Evolutionary conservation across 1,140 invertebrate species (phyloP).

Genomic region (Chelonus insularis): DNA sequence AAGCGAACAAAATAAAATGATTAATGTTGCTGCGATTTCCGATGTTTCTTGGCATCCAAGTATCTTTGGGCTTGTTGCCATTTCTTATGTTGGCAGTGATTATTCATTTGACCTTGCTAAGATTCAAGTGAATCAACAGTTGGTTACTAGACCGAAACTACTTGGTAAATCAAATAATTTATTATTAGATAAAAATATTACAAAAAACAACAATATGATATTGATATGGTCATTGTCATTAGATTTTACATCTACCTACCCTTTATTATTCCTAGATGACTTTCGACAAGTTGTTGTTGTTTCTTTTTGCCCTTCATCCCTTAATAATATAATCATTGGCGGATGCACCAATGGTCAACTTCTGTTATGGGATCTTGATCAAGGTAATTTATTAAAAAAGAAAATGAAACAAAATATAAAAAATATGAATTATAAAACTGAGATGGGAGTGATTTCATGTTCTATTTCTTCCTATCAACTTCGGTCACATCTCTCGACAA

Average conservation of each 20-base stretch:
- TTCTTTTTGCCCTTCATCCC: constrained; percentile 67
- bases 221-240: constrained; percentile 68
- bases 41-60: constrained; percentile 68
- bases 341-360: constrained; percentile 71
- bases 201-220: constrained; percentile 34
- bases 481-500: constrained; percentile 62
- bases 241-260: constrained; percentile 64
- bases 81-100: constrained; percentile 62
- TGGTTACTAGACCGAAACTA: neutral
- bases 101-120: neutral
- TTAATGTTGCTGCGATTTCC: constrained; percentile 64
- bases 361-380: constrained; percentile 71
- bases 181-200: neutral
- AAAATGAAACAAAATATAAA: constrained; percentile 29
- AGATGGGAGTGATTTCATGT: constrained; percentile 54
- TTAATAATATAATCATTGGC: constrained; percentile 68
- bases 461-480: constrained; percentile 61
- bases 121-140: neutral
- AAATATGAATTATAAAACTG: constrained; percentile 63
- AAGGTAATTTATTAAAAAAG: constrained; percentile 42
- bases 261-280: constrained; percentile 67
- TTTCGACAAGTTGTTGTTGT: constrained; percentile 65
- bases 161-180: neutral
- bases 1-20: constrained; percentile 42
- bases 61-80: constrained; percentile 64